Conservation (phyloP, 2,113 vertebrate genomes). For the Pygoscelis antarcticus region DNA sequence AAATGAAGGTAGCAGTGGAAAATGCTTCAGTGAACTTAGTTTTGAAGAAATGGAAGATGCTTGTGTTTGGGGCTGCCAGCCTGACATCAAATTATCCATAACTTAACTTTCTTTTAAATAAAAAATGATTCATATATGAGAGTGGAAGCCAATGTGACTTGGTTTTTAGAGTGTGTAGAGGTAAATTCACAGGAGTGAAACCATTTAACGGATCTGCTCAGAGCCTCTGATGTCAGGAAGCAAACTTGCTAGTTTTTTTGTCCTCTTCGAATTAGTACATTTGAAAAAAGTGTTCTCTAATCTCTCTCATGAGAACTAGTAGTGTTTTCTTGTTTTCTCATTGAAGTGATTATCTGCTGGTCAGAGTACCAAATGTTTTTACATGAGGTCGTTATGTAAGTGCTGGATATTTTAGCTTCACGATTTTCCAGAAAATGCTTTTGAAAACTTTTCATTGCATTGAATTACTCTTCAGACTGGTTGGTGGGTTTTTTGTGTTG, state of each 20-base stretch:
- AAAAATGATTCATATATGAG: neutral
- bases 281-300: neutral
- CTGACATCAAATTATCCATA: neutral
- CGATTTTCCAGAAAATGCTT: neutral
- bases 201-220: neutral
- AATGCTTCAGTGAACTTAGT: neutral
- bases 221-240: neutral
- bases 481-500: neutral
- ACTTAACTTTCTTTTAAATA: neutral
- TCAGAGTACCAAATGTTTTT: neutral
- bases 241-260: neutral
- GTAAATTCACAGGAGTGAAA: neutral
- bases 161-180: neutral
- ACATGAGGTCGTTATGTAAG: neutral
- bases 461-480: neutral
- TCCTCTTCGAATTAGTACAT: neutral
- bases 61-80: neutral
- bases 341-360: neutral
- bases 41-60: neutral
- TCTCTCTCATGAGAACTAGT: neutral
- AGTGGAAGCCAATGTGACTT: neutral
- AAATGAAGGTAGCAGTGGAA: neutral
- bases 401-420: neutral
- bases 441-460: neutral
- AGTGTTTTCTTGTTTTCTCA: neutral